phyloP scores from a whole-genome alignment of 1,140 invertebrate species.

The Scaptomyza pallida region DNA sequence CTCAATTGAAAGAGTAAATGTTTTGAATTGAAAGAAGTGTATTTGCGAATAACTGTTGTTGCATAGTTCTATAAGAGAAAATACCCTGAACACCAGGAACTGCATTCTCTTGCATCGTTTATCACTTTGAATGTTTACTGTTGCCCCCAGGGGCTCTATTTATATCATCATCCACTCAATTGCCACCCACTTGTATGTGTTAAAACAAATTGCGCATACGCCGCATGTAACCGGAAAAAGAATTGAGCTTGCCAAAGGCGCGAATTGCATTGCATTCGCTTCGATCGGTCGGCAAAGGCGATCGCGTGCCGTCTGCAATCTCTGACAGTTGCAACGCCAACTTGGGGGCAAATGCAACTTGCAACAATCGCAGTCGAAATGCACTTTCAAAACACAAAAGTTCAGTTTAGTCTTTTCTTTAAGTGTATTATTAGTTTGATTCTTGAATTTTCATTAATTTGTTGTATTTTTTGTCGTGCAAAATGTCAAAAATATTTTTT shows the following conservation, averaged over 20 bases:
- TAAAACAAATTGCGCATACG: constrained; percentile 56
- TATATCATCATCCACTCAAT: constrained; percentile 17
- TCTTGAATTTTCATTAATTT: constrained; percentile 15
- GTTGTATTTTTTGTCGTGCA: too few species aligned
- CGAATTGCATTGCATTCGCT: constrained; percentile 7
- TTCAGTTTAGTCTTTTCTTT: background rate
- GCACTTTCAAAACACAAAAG: constrained; percentile 11
- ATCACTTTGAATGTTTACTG: constrained; percentile 5
- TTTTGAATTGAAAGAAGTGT: too few species aligned
- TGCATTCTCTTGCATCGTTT: background rate
- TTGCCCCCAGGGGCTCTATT: constrained; percentile 11
- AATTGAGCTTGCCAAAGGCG: constrained; percentile 35
- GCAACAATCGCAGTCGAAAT: constrained; percentile 34
- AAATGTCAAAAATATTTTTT: constrained; percentile 65
- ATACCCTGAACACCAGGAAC: too few species aligned
- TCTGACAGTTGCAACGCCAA: constrained; percentile 18
- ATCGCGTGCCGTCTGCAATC: constrained; percentile 61
- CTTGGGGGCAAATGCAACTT: constrained; percentile 2
- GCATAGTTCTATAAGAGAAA: too few species aligned
- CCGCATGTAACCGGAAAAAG: constrained; percentile 43
- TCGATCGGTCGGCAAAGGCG: constrained; percentile 10
- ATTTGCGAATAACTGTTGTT: too few species aligned
- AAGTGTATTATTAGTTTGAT: background rate
- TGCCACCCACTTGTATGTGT: constrained; percentile 44
- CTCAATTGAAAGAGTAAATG: background rate